Evolutionary conservation across 1,140 invertebrate species (phyloP).

Genomic region (Bombus affinis): DNA sequence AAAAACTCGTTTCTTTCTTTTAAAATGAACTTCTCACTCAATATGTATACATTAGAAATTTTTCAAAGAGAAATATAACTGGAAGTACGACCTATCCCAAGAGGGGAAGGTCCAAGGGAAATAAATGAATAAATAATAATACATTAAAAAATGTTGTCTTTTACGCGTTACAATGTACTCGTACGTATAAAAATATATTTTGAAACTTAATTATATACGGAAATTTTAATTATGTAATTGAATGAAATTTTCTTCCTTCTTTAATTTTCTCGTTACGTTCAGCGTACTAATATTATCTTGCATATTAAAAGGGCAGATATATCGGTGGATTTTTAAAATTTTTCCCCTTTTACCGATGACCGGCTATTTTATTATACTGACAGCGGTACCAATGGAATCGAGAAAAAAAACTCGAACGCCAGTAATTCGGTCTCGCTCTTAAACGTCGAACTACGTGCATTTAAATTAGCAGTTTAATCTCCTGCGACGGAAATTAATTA

Average conservation of each 20-base stretch:
- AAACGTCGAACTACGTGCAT: constrained; percentile 6
- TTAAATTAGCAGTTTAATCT: constrained; percentile 26
- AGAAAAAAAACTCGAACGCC: background rate
- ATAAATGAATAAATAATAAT: too few relatives aligned
- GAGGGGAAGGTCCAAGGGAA: too few relatives aligned
- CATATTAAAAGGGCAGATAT: background rate
- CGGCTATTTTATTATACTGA: background rate
- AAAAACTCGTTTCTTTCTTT: too few relatives aligned
- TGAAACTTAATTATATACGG: background rate
- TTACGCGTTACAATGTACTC: background rate
- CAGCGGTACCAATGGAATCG: background rate
- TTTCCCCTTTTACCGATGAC: background rate
- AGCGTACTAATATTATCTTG: background rate
- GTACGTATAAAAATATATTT: too few relatives aligned
- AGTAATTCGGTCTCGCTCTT: constrained; percentile 3
- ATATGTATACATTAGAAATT: too few relatives aligned
- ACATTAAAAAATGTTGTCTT: background rate
- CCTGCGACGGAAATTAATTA: constrained; percentile 17
- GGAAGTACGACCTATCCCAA: too few relatives aligned
- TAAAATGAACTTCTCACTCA: too few relatives aligned
- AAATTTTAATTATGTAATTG: background rate
- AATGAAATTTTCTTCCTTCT: background rate
- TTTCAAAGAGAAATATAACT: too few relatives aligned
- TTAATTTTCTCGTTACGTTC: background rate
- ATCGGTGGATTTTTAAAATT: background rate